These are phyloP conservation scores for Apostichopus californicus DNA, from an alignment of 35 echinoderm and acorn worm species.

Conservation along the genomic window DNA sequence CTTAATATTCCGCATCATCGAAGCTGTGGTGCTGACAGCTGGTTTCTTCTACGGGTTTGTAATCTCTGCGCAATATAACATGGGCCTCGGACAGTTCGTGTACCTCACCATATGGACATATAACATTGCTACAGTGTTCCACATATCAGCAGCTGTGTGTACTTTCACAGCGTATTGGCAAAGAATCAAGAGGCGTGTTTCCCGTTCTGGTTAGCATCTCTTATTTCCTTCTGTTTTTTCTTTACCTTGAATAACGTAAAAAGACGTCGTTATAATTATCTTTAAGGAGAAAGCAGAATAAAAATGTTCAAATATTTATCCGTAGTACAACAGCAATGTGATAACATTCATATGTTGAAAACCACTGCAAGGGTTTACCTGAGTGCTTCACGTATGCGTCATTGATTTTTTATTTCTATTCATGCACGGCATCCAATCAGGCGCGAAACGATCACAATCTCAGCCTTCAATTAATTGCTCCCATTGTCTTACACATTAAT, in stretches of 20 bases:
- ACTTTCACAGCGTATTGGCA: background rate
- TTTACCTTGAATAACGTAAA: too few relatives aligned
- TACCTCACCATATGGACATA: slow-evolving; percentile 48
- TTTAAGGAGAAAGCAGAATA: too few relatives aligned
- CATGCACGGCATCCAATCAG: too few relatives aligned
- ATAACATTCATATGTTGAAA: background rate
- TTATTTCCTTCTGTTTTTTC: background rate
- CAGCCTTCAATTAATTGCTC: too few relatives aligned
- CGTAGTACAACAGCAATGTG: too few relatives aligned
- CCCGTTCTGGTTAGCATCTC: background rate
- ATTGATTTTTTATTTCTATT: too few relatives aligned
- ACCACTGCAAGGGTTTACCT: too few relatives aligned
- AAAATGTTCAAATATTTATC: background rate
- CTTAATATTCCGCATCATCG: slow-evolving; percentile 22
- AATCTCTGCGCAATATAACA: slow-evolving; percentile 16
- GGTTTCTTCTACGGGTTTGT: slow-evolving; percentile 20
- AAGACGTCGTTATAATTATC: too few relatives aligned
- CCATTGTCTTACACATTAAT: too few relatives aligned
- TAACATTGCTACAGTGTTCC: slow-evolving; percentile 24
- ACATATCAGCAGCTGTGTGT: slow-evolving; percentile 24
- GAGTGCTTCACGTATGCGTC: too few relatives aligned
- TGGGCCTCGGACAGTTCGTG: slow-evolving; percentile 32
- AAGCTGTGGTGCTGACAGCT: background rate
- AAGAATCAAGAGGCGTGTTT: background rate
- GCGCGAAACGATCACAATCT: too few relatives aligned